Percentiles rank a stretch among this genome's conserved stretches.
These are phyloP conservation scores for Ctenopoma kingsleyae DNA, from an alignment of 2,797 vertebrate species.

Conservation along the genomic window DNA sequence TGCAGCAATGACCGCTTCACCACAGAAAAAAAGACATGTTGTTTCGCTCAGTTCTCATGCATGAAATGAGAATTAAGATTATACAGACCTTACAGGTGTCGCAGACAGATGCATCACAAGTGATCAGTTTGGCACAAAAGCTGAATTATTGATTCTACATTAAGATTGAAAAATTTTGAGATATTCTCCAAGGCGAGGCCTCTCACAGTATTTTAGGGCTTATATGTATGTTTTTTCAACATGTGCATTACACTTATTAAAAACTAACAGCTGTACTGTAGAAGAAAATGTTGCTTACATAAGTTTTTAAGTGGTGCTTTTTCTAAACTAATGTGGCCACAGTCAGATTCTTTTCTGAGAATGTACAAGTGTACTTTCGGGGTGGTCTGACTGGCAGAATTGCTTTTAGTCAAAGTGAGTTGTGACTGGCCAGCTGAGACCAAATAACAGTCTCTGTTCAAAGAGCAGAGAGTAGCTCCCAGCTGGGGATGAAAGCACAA, in stretches of 20 bases:
- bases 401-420: constrained; percentile 50
- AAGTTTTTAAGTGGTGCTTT: not conserved
- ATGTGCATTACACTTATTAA: not conserved
- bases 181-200: not conserved
- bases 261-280: not conserved
- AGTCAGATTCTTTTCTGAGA: constrained; percentile 3
- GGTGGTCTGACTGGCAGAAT: constrained; percentile 32
- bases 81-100: not conserved
- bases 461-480: constrained; percentile 24
- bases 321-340: not conserved
- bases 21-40: constrained; percentile 23
- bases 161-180: constrained; percentile 6
- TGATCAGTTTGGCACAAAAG: constrained; percentile 20
- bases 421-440: constrained; percentile 45
- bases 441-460: constrained; percentile 54
- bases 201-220: not conserved
- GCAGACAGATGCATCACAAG: constrained; percentile 17
- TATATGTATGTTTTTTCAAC: not conserved
- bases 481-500: constrained; percentile 46
- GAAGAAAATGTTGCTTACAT: not conserved
- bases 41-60: constrained; percentile 31
- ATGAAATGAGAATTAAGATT: constrained; percentile 61
- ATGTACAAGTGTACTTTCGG: constrained; percentile 9
- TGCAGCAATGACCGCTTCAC: constrained; percentile 33
- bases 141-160: constrained; percentile 6